Percentiles rank a stretch among this genome's conserved stretches.
phyloP scores from a whole-genome alignment of 2,113 vertebrate genomes.

The Phaethon lepturus region DNA sequence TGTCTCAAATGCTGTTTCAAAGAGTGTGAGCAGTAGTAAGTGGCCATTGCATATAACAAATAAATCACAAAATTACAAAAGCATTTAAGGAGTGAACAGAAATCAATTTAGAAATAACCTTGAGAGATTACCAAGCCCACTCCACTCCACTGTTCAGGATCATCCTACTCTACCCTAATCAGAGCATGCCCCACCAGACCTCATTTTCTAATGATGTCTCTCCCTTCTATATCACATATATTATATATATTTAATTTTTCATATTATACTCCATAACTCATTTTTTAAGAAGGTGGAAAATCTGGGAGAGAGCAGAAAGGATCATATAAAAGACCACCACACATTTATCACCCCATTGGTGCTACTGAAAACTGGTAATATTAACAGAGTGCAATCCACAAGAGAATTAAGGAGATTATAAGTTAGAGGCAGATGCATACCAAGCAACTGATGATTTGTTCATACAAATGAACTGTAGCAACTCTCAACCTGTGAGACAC shows the following conservation, averaged over 20 bases:
- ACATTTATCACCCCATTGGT: not conserved
- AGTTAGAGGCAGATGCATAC: not conserved
- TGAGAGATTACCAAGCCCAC: not conserved
- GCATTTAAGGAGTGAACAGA: not conserved
- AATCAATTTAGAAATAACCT: not conserved
- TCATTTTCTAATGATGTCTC: not conserved
- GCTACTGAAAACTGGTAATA: not conserved
- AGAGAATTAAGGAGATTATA: not conserved
- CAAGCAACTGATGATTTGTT: not conserved
- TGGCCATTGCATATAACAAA: not conserved
- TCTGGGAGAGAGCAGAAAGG: not conserved
- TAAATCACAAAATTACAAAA: not conserved
- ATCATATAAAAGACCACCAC: not conserved
- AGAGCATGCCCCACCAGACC: not conserved
- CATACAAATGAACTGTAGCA: not conserved
- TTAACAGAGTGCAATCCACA: not conserved
- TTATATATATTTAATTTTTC: not conserved
- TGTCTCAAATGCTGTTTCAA: not conserved
- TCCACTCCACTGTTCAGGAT: not conserved
- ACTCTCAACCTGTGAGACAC: not conserved
- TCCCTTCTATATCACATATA: not conserved
- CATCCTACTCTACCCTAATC: not conserved
- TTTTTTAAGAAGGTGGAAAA: not conserved
- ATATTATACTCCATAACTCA: not conserved
- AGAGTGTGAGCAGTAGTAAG: not conserved